Conservation (phyloP, 1,140 invertebrate species). For the Drosophila jambulina region DNA sequence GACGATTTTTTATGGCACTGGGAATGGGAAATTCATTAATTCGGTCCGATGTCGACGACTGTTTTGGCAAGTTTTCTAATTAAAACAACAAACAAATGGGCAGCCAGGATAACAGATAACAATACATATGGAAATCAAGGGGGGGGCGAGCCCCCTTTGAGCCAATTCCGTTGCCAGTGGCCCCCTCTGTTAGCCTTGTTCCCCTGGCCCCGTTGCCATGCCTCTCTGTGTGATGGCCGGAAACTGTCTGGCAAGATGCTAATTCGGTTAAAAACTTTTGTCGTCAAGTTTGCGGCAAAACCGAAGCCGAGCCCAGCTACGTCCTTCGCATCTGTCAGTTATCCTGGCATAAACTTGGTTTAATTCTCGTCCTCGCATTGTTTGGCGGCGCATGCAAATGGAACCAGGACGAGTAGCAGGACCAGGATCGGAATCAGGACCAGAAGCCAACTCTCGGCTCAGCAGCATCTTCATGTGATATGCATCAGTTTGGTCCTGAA, state of each 20-base stretch:
- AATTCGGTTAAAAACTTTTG: slow-evolving; percentile 82
- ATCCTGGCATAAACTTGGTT: slow-evolving; percentile 63
- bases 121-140: slow-evolving; percentile 77
- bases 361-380: slow-evolving; percentile 60
- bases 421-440: slow-evolving; percentile 1
- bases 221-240: slow-evolving; percentile 46
- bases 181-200: background rate
- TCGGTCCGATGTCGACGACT: slow-evolving; percentile 59
- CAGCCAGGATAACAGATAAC: slow-evolving; percentile 57
- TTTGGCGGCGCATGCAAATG: slow-evolving; percentile 77
- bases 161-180: slow-evolving; percentile 8
- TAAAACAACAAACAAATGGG: slow-evolving; percentile 82
- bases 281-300: slow-evolving; percentile 73
- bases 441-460: slow-evolving; percentile 43
- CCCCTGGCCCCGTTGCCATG: background rate
- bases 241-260: slow-evolving; percentile 82
- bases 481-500: slow-evolving; percentile 66
- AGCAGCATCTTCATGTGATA: slow-evolving; percentile 68
- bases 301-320: slow-evolving; percentile 9
- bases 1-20: slow-evolving; percentile 67
- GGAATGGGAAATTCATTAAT: slow-evolving; percentile 73
- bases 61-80: slow-evolving; percentile 77
- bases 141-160: background rate
- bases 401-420: slow-evolving; percentile 5
- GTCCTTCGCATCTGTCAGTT: slow-evolving; percentile 32